Conservation (phyloP, 1,140 invertebrate species). For the Scaptomyza pallida region DNA sequence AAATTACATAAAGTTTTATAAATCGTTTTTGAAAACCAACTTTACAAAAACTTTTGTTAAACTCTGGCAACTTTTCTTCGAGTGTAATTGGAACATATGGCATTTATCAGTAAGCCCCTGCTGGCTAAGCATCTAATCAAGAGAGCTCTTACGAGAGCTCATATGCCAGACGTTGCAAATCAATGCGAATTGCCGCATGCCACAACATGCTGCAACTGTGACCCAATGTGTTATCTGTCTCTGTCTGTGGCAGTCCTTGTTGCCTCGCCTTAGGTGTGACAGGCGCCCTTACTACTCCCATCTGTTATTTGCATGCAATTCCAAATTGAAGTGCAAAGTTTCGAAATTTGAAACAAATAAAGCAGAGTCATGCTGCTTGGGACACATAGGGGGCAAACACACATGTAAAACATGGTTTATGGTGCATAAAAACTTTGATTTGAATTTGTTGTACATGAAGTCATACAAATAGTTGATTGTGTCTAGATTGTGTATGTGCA, state of each 20-base stretch:
- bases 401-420: constrained; percentile 53
- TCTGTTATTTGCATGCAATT: constrained; percentile 66
- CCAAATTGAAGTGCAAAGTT: constrained; percentile 77
- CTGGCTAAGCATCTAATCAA: constrained; percentile 70
- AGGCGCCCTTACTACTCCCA: constrained; percentile 11
- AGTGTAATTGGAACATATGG: constrained; percentile 42
- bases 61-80: not conserved
- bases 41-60: too few relatives aligned
- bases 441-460: constrained; percentile 44
- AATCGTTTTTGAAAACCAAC: too few relatives aligned
- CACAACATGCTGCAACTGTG: constrained; percentile 56
- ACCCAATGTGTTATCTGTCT: constrained; percentile 1
- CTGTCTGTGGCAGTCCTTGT: not conserved
- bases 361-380: not conserved
- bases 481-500: constrained; percentile 1
- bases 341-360: constrained; percentile 50
- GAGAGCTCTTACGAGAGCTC: constrained; percentile 41
- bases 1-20: too few relatives aligned
- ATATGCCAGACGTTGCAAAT: constrained; percentile 63
- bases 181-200: constrained; percentile 66
- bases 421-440: constrained; percentile 69
- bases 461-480: constrained; percentile 15
- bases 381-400: not conserved
- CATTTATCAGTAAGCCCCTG: constrained; percentile 66
- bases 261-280: constrained; percentile 10